Evolutionary conservation across 2,113 vertebrate species (phyloP).

Genomic region (Urocolius indicus): DNA sequence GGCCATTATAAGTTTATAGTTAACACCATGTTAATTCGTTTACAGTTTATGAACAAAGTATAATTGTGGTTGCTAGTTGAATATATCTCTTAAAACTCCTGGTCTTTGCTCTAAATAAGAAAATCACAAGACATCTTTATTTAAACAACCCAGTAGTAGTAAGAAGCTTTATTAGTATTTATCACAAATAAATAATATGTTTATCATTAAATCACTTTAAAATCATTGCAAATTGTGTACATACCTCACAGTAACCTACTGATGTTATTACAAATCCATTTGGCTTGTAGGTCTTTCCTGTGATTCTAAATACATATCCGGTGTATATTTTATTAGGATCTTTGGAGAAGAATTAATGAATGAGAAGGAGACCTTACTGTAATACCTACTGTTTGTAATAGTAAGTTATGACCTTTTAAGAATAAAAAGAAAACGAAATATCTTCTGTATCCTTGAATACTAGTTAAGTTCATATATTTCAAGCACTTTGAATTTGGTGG

Average conservation of each 20-base stretch:
- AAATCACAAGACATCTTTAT: background rate
- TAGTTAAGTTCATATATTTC: background rate
- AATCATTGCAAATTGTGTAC: conserved; percentile 14
- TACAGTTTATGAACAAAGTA: background rate
- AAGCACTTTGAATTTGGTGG: background rate
- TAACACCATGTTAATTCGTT: background rate
- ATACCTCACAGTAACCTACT: background rate
- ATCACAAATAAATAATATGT: background rate
- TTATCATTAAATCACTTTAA: background rate
- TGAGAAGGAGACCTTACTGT: background rate
- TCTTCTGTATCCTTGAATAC: background rate
- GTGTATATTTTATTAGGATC: conserved; percentile 1
- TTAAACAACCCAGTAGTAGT: background rate
- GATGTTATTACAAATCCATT: conserved; percentile 37
- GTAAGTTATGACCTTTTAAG: background rate
- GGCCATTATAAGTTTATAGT: background rate
- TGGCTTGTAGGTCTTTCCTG: conserved; percentile 12
- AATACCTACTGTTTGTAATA: background rate
- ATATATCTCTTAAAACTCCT: background rate
- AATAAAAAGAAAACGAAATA: background rate
- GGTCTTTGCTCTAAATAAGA: background rate
- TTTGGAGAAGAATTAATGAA: conserved; percentile 25
- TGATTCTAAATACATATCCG: background rate
- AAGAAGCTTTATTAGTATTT: background rate
- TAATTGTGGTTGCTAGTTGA: background rate